These are phyloP conservation scores for Amphiprion clarkii DNA, from an alignment of 2,797 vertebrate genomes.

Conservation along the genomic window DNA sequence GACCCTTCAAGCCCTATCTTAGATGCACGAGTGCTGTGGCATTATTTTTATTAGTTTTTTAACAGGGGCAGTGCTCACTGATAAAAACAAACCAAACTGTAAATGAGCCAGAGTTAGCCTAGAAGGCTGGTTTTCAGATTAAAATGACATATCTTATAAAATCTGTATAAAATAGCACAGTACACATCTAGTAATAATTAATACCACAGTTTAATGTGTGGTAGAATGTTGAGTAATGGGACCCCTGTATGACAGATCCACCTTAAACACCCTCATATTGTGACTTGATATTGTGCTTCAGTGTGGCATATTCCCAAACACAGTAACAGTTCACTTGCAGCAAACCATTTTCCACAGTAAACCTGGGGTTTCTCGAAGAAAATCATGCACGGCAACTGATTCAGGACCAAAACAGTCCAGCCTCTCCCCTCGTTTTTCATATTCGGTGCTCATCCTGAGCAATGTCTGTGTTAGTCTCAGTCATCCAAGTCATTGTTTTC, in stretches of 20 bases:
- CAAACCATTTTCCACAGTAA: conserved; percentile 21
- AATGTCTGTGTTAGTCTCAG: too few relatives aligned
- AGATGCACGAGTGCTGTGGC: background rate
- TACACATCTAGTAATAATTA: background rate
- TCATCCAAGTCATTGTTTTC: too few relatives aligned
- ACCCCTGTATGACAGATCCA: background rate
- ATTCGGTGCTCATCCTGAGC: too few relatives aligned
- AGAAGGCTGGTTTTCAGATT: background rate
- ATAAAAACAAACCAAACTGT: background rate
- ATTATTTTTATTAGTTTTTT: background rate
- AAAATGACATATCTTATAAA: background rate
- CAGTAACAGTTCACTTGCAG: background rate
- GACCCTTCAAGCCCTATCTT: background rate
- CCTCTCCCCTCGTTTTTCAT: conserved; percentile 9
- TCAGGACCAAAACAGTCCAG: background rate
- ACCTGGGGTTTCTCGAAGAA: conserved; percentile 17
- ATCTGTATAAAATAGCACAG: background rate
- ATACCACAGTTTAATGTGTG: background rate
- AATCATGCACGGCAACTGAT: too few relatives aligned
- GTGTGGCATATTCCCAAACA: background rate
- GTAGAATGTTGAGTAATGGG: background rate
- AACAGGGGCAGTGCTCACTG: background rate
- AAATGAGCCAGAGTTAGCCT: background rate
- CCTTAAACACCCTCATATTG: background rate
- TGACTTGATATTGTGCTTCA: conserved; percentile 13